Evolutionary conservation across 2,888 invertebrate species (phyloP).

Genomic region (Invenusta paracnida): DNA sequence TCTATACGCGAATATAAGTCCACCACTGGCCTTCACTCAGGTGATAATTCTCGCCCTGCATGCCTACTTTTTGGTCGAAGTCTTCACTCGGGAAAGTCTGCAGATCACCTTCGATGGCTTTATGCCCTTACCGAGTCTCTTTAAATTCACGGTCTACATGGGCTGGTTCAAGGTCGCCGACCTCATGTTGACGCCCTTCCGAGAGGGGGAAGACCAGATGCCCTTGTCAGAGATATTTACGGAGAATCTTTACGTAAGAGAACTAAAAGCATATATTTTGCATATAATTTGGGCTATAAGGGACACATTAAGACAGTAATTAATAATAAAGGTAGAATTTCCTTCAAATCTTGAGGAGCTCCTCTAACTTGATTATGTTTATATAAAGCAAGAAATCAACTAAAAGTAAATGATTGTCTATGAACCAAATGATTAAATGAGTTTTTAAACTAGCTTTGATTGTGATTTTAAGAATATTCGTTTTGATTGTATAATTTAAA

Average conservation of each 20-base stretch:
- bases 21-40: neutral
- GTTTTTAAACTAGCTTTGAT: too few relatives aligned
- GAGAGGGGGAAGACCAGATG: neutral
- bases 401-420: too few relatives aligned
- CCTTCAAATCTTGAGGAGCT: too few relatives aligned
- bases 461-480: too few relatives aligned
- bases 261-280: too few relatives aligned
- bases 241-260: neutral
- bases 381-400: too few relatives aligned
- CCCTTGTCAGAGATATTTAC: neutral
- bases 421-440: too few relatives aligned
- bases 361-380: too few relatives aligned
- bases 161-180: neutral
- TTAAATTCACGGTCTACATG: neutral
- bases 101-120: neutral
- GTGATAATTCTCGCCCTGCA: neutral
- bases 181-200: neutral
- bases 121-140: neutral
- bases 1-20: neutral
- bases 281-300: too few relatives aligned
- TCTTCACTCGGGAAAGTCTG: neutral
- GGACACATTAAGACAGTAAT: too few relatives aligned
- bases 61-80: neutral
- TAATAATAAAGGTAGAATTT: too few relatives aligned
- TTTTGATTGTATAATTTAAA: too few relatives aligned